Evolutionary conservation across 2,888 invertebrate species (phyloP), one percentile per base, ranked within the genome.

Genomic region (Lissocephala sabroskyi): DNA sequence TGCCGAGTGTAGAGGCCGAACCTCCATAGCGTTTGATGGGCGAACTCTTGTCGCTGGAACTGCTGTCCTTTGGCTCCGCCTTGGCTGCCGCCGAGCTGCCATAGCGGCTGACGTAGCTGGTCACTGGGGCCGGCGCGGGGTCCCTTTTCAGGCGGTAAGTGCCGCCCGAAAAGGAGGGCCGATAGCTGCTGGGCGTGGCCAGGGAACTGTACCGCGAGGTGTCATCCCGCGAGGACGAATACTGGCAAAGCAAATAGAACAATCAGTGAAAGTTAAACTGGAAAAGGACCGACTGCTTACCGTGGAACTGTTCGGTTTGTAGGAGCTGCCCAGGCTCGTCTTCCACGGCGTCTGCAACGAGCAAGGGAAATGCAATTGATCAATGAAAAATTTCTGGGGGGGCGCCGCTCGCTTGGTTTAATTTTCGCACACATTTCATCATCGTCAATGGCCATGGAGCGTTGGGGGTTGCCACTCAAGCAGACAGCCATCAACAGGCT

Each of bases 161-260:
- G 7, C 85, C 85, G 0, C 84, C 83, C 0, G 85, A 84, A 46
- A 84, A 85, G 0, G 85, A 84, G 1, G 85, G 85, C 28, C 85
- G 74, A 52, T 81, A 85, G n/a, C 83, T 65, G 36, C 80, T 82
- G 11, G 85, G 82, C 13, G 83, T 73, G 40, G 80, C 59, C 40
- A 83, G 41, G 1, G 85, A 82, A 2, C 71, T 70, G 51, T 83
- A 84, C 4, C 83, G 77, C 2, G 79, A 56, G 0, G 64, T 53
- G 45, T 84, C 84, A 11, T 81, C 75, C 2, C 82, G 75, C 2
- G 83, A 61, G 1, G n/a, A n/a, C n/a, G 82, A 75, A 37, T 84
- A 84, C 84, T 84, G n/a, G n/a, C n/a, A n/a, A n/a, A n/a, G n/a
- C n/a, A n/a, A n/a, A n/a, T 2, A 13, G 4, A 2, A 0, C 3